Percentiles rank a stretch among this genome's conserved stretches.
These are phyloP conservation scores for Germaria angustata DNA, from an alignment of 2,888 invertebrate genomes.

Conservation along the genomic window DNA sequence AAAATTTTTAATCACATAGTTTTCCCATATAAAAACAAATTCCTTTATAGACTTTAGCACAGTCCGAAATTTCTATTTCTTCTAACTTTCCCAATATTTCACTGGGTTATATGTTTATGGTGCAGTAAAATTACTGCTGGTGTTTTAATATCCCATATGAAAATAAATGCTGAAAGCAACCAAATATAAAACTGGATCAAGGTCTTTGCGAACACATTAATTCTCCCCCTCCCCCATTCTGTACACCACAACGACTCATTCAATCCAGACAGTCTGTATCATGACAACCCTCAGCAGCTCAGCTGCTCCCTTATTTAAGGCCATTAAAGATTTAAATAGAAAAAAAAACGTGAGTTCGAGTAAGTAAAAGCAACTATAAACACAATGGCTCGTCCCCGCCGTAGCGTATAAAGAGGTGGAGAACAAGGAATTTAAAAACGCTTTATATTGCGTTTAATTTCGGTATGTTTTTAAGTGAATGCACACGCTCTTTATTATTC, in stretches of 20 bases:
- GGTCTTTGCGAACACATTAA: conserved; percentile 47
- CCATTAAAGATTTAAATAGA: conserved; percentile 52
- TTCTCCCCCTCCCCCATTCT: not conserved
- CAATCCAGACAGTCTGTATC: not conserved
- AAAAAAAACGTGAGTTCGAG: conserved; percentile 1
- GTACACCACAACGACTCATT: not conserved
- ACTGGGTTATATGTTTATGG: conserved; percentile 21
- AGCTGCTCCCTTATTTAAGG: conserved; percentile 45
- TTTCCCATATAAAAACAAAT: too few relatives aligned
- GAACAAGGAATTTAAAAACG: conserved; percentile 1
- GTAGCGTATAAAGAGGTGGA: not conserved
- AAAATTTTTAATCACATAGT: too few relatives aligned
- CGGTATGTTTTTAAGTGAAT: conserved; percentile 54
- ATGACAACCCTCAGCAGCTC: conserved; percentile 32
- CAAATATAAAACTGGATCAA: conserved; percentile 62
- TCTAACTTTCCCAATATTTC: too few relatives aligned
- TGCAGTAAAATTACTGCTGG: conserved; percentile 25
- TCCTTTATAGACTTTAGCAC: too few relatives aligned
- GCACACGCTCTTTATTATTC: conserved; percentile 64
- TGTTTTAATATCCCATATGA: conserved; percentile 31
- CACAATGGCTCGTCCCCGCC: conserved; percentile 40
- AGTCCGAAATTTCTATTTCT: too few relatives aligned
- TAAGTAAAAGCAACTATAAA: conserved; percentile 10
- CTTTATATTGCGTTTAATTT: conserved; percentile 14
- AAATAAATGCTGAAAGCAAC: conserved; percentile 13